Conservation (phyloP, 2,888 invertebrate genomes). For the Eilema griseolum region DNA sequence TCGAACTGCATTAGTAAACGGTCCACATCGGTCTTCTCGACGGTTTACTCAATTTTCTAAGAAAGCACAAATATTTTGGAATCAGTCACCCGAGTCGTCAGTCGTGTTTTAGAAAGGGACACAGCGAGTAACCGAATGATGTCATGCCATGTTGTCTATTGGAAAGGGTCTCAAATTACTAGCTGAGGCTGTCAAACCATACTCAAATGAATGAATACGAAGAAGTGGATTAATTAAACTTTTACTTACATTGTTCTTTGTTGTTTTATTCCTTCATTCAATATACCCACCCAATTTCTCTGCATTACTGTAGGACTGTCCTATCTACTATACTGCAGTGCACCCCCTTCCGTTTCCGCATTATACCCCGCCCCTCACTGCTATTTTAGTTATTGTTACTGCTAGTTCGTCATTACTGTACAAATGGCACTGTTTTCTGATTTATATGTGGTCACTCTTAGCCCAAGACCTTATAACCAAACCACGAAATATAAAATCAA, state of each 20-base stretch:
- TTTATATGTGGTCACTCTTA: too few species aligned
- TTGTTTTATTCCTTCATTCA: neutral
- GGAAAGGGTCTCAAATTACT: neutral
- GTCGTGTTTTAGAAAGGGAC: constrained; percentile 8
- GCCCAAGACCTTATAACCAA: too few species aligned
- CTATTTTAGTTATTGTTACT: too few species aligned
- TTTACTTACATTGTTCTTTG: neutral
- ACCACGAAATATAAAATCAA: too few species aligned
- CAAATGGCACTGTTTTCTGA: too few species aligned
- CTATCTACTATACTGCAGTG: too few species aligned
- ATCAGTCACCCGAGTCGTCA: neutral
- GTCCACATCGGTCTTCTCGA: neutral
- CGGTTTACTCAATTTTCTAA: neutral
- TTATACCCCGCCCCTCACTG: too few species aligned
- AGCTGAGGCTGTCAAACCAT: neutral
- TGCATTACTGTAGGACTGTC: too few species aligned
- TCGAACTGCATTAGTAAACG: neutral
- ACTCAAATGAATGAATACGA: neutral
- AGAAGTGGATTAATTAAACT: neutral
- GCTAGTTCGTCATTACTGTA: too few species aligned
- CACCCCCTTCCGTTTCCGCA: too few species aligned
- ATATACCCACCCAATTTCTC: too few species aligned
- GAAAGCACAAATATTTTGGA: neutral
- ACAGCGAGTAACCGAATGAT: constrained; percentile 3
- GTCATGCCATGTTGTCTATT: neutral